These are phyloP conservation scores for Rhinolophus sinicus DNA, from an alignment of 2,113 vertebrate genomes.

Conservation along the genomic window DNA sequence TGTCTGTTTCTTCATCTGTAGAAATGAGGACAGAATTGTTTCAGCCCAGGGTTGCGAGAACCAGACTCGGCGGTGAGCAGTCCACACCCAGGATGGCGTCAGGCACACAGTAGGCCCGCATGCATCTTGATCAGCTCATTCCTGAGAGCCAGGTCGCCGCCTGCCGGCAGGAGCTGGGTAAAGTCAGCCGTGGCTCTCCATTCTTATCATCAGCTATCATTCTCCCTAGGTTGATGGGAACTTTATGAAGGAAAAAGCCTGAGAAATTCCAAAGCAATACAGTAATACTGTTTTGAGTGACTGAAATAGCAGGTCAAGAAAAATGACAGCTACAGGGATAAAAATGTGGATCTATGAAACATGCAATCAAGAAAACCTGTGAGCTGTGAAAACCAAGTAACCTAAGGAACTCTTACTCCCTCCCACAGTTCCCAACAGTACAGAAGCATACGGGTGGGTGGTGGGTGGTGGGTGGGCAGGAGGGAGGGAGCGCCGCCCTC, in stretches of 20 bases:
- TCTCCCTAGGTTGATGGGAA: slow-evolving; percentile 21
- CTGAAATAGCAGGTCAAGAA: slow-evolving; percentile 68
- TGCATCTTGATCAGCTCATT: rapidly evolving
- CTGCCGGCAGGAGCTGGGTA: rapidly evolving
- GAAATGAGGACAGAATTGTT: neutral
- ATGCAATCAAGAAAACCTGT: slow-evolving; percentile 69
- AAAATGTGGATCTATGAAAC: slow-evolving; percentile 74
- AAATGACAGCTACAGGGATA: slow-evolving; percentile 75
- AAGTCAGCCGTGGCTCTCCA: neutral
- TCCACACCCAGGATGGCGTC: rapidly evolving
- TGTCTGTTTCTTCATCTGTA: neutral
- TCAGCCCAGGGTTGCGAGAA: neutral
- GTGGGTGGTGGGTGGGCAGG: neutral
- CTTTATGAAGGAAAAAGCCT: slow-evolving; percentile 25
- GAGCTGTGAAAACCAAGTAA: slow-evolving; percentile 71
- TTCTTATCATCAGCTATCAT: neutral
- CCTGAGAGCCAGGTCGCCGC: too few relatives aligned
- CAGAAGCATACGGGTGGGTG: neutral
- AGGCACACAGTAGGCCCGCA: neutral
- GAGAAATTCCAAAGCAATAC: slow-evolving; percentile 40
- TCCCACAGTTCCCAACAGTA: neutral
- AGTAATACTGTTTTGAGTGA: slow-evolving; percentile 59
- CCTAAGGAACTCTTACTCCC: neutral
- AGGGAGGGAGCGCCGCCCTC: neutral
- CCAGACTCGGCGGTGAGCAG: neutral